Evolutionary conservation across 1,140 invertebrate genomes (phyloP), one percentile per base, ranked within the genome.

Genomic region (Prorops nasuta): DNA sequence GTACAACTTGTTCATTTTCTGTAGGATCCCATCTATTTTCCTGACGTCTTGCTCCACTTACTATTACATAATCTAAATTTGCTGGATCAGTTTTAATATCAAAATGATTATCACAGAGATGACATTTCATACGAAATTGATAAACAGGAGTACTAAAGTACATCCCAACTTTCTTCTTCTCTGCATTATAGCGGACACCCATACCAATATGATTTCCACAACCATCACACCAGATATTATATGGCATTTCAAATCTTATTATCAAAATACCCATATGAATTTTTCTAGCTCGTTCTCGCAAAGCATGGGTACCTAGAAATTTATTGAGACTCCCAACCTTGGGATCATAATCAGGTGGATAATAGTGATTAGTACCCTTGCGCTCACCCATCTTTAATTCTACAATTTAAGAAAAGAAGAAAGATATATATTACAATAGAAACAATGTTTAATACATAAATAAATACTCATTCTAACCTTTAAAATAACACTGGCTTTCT

Each of bases 231-330:
- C 96, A 99, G 57, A 99, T 98, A 77, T 99, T 99, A 64, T 96
- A 99, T 1, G 98, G 98, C 95, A 99, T 97, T 80, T 99, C 98
- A 85, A 99, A 99, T 46, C 96, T 84, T 56, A 99, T 98, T 38
- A 98, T 96, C 28, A 99, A 84, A 54, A 99, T 99, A 12, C 97
- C 97, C 77, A 95, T 82, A 63, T 96, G 88, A 0, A 98, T 80
- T 79, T 99, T 99, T 16, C 89, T 79, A 1, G 96, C 97, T 58
- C 97, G 81, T 77, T 99, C 96, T 34, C 97, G 84, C 18, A 99
- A 76, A 0, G 97, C 94, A 86, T 99, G 97, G 14, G 92, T 95
- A 16, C 96, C 96, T 67, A 89, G 81, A 75, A 91, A 92, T 77
- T 92, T 93, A 69, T 99, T 98, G 1, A 99, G 82, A 4, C 92